Percentiles rank a stretch among this genome's conserved stretches.
phyloP scores from a whole-genome alignment of 2,797 vertebrate species.

The Fratercula arctica region DNA sequence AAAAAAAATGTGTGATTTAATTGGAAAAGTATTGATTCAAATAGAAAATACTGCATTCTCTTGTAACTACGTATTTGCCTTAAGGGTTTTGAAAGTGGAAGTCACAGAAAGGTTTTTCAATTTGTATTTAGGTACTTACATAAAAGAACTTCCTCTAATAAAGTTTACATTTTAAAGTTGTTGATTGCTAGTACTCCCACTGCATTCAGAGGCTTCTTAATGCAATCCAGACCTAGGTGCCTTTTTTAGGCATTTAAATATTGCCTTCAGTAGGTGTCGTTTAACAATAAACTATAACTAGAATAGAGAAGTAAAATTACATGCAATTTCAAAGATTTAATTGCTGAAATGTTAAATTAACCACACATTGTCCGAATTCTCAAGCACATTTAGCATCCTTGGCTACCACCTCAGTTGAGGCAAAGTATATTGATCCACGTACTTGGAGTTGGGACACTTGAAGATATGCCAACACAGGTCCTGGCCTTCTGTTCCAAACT shows the following conservation, averaged over 20 bases:
- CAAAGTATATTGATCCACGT: neutral
- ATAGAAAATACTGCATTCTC: neutral
- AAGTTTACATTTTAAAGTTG: neutral
- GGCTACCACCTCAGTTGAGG: neutral
- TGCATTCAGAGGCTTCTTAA: neutral
- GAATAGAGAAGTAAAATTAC: neutral
- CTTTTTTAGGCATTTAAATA: neutral
- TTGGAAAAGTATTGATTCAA: neutral
- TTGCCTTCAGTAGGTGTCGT: neutral
- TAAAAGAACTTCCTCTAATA: neutral
- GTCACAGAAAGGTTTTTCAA: neutral
- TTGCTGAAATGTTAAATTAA: neutral
- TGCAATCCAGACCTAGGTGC: neutral
- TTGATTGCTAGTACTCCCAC: neutral
- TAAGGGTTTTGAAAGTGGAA: neutral
- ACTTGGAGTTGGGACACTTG: neutral
- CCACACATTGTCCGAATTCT: neutral
- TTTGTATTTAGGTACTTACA: neutral
- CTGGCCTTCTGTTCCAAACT: neutral
- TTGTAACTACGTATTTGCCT: neutral
- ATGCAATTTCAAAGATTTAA: neutral
- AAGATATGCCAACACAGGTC: neutral
- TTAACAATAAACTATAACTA: neutral
- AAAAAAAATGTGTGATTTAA: neutral
- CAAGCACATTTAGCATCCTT: neutral